Percentiles rank a stretch among this genome's conserved stretches.
These are phyloP conservation scores for Arctia plantaginis DNA, from an alignment of 2,888 invertebrate species.

Conservation along the genomic window DNA sequence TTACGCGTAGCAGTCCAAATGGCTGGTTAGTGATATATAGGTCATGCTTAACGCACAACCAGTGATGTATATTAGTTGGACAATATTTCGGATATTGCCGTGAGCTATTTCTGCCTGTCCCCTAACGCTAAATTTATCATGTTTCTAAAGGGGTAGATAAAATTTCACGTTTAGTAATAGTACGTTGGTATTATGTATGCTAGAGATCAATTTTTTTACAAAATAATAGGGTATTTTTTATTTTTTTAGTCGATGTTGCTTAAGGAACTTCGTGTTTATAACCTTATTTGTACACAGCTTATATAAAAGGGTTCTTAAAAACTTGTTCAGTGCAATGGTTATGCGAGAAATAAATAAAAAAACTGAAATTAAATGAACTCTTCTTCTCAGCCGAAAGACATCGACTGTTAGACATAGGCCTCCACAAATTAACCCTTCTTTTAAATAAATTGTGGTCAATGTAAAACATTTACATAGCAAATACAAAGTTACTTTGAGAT, in stretches of 20 bases:
- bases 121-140: constrained; percentile 26
- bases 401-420: too few relatives aligned
- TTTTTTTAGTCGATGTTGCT: neutral
- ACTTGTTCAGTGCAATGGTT: neutral
- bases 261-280: neutral
- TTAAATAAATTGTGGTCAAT: too few relatives aligned
- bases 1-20: constrained; percentile 27
- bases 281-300: neutral
- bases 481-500: too few relatives aligned
- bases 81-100: constrained; percentile 50
- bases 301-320: neutral
- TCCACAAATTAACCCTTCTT: too few relatives aligned
- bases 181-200: neutral
- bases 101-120: constrained; percentile 47
- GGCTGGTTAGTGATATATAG: constrained; percentile 53
- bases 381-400: too few relatives aligned
- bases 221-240: neutral
- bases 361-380: too few relatives aligned
- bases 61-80: constrained; percentile 60
- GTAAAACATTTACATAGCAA: too few relatives aligned
- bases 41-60: constrained; percentile 60
- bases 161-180: neutral
- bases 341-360: neutral
- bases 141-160: constrained; percentile 10
- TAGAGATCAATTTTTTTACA: neutral